phyloP scores from a whole-genome alignment of 2,797 vertebrate genomes.

The Vespertilio murinus region DNA sequence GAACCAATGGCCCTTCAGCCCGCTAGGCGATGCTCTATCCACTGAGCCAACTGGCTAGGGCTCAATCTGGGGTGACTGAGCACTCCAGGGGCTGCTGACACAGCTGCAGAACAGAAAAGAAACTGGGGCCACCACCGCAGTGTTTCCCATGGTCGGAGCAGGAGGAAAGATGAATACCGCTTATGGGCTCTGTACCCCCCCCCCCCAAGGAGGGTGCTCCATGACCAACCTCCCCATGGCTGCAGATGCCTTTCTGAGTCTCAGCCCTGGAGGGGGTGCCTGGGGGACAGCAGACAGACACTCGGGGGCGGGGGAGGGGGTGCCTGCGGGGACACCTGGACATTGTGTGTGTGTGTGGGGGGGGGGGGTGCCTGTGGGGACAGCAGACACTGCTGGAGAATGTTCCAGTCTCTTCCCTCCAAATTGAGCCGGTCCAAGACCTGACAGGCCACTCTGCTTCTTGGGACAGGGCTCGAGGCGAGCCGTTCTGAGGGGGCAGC shows the following conservation, averaged over 20 bases:
- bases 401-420: not conserved
- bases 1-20: too few species aligned
- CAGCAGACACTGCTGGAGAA: not conserved
- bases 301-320: too few species aligned
- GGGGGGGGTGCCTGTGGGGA: too few species aligned
- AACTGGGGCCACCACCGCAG: not conserved
- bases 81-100: too few species aligned
- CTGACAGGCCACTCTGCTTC: not conserved
- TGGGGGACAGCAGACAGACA: not conserved
- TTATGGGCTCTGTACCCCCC: not conserved
- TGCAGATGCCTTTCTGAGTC: not conserved
- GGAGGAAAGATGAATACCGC: not conserved
- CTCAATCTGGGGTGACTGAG: not conserved
- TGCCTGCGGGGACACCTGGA: too few species aligned
- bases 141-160: not conserved
- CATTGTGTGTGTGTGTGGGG: too few species aligned
- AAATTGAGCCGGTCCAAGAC: not conserved
- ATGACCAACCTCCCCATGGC: fast-evolving
- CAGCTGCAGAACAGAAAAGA: not conserved
- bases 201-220: not conserved
- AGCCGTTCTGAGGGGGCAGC: fast-evolving
- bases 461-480: not conserved
- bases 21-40: too few species aligned
- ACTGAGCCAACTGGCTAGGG: too few species aligned
- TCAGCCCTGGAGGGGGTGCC: not conserved